phyloP scores from a whole-genome alignment of 2,797 vertebrate genomes.

The Nannoperca obscura region DNA sequence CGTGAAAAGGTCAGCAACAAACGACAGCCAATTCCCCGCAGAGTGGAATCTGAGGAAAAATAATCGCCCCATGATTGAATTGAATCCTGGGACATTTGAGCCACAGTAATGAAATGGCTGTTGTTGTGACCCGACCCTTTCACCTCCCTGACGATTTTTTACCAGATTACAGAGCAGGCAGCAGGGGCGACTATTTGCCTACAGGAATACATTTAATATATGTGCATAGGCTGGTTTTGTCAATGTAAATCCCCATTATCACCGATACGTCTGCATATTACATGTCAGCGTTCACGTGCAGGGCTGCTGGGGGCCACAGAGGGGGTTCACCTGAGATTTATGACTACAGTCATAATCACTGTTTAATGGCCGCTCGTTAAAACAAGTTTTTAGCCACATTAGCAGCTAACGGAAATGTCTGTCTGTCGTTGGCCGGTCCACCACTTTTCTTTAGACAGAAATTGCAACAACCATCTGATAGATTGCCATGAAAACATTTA shows the following conservation, averaged over 20 bases:
- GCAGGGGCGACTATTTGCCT: conserved; percentile 81
- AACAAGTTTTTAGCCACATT: not conserved
- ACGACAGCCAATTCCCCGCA: conserved; percentile 75
- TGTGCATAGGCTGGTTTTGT: conserved; percentile 71
- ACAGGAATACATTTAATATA: conserved; percentile 78
- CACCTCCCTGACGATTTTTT: conserved; percentile 66
- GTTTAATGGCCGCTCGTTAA: not conserved
- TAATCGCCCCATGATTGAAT: conserved; percentile 84
- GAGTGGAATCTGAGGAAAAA: conserved; percentile 78
- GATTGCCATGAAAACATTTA: not conserved
- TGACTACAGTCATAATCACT: not conserved
- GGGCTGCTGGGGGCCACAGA: conserved; percentile 47
- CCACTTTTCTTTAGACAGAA: not conserved
- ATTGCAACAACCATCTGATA: not conserved
- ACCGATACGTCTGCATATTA: conserved; percentile 70
- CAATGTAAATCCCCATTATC: conserved; percentile 83
- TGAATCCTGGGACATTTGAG: conserved; percentile 78
- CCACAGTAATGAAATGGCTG: conserved; percentile 86
- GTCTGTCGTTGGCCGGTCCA: not conserved
- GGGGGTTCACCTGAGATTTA: not conserved
- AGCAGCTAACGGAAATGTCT: not conserved
- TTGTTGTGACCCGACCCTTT: conserved; percentile 79
- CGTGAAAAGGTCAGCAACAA: conserved; percentile 78
- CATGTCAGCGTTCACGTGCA: conserved; percentile 61
- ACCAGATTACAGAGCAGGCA: conserved; percentile 78